Percentiles rank a stretch among this genome's conserved stretches.
Evolutionary conservation across 53 echinoderm and acorn worm species (phyloP).

Genomic region (Henricia sp.): DNA sequence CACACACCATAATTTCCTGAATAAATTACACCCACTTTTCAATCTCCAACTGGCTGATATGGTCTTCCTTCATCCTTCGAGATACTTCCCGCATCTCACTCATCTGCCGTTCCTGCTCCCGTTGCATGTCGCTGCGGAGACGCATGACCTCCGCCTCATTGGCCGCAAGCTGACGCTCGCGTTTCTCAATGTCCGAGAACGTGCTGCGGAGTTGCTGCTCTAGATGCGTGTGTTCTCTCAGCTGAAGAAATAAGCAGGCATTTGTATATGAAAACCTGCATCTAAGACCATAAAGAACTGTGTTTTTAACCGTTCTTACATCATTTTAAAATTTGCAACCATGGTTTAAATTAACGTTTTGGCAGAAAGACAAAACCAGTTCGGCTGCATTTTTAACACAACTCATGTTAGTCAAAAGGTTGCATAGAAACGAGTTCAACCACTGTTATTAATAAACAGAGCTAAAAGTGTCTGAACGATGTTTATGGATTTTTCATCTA

Average conservation of each 20-base stretch:
- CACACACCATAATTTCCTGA: neutral
- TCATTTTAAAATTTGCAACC: neutral
- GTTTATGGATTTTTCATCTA: too few relatives aligned
- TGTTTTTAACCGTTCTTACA: neutral
- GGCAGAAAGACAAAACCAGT: too few relatives aligned
- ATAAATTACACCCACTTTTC: constrained; percentile 73
- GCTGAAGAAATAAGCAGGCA: constrained; percentile 52
- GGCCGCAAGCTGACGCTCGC: constrained; percentile 88
- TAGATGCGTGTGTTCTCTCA: constrained; percentile 78
- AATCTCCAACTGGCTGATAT: constrained; percentile 90
- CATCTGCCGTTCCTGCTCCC: constrained; percentile 86
- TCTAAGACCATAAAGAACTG: too few relatives aligned
- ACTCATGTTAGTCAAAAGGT: too few relatives aligned
- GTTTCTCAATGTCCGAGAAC: constrained; percentile 80
- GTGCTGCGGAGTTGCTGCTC: constrained; percentile 83
- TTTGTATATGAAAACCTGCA: too few relatives aligned
- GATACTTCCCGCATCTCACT: constrained; percentile 89
- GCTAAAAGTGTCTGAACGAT: too few relatives aligned
- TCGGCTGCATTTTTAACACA: too few relatives aligned
- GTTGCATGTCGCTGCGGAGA: constrained; percentile 79
- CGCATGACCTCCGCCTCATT: constrained; percentile 88
- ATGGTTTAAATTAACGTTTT: neutral
- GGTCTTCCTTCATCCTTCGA: constrained; percentile 89
- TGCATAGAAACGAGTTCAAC: too few relatives aligned
- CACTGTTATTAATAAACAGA: too few relatives aligned